phyloP scores from a whole-genome alignment of 2,113 vertebrate genomes.

The Pomatostomus ruficeps region DNA sequence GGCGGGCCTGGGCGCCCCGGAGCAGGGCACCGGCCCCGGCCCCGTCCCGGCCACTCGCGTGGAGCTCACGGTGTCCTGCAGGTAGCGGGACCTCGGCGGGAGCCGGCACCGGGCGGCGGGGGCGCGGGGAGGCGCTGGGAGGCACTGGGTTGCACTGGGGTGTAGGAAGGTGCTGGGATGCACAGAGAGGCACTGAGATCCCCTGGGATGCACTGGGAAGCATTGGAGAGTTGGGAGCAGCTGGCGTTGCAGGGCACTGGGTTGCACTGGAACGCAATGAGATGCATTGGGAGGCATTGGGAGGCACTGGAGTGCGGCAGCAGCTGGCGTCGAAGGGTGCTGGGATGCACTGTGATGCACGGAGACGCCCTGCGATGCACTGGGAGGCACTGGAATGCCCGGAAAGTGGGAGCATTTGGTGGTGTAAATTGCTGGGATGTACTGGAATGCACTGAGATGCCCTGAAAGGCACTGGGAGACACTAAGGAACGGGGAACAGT shows the following conservation, averaged over 20 bases:
- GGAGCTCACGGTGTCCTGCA: slow-evolving; percentile 93
- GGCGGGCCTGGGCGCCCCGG: slow-evolving; percentile 86
- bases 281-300: background rate
- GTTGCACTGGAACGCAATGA: background rate
- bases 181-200: background rate
- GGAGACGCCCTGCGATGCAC: background rate
- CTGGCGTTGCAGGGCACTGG: background rate
- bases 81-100: slow-evolving; percentile 56
- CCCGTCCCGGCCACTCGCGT: slow-evolving; percentile 92
- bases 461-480: background rate
- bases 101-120: background rate
- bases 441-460: background rate
- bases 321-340: background rate
- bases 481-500: background rate
- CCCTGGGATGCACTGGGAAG: background rate
- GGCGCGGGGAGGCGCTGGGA: background rate
- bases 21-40: slow-evolving; percentile 84
- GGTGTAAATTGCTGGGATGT: background rate
- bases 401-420: background rate
- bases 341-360: background rate
- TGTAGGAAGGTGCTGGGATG: background rate
- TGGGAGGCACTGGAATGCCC: background rate
- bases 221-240: background rate
- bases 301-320: background rate
- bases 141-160: background rate